Percentiles rank a stretch among this genome's conserved stretches.
Evolutionary conservation across 2,888 invertebrate genomes (phyloP).

Genomic region (Eugnorisma glareosa): DNA sequence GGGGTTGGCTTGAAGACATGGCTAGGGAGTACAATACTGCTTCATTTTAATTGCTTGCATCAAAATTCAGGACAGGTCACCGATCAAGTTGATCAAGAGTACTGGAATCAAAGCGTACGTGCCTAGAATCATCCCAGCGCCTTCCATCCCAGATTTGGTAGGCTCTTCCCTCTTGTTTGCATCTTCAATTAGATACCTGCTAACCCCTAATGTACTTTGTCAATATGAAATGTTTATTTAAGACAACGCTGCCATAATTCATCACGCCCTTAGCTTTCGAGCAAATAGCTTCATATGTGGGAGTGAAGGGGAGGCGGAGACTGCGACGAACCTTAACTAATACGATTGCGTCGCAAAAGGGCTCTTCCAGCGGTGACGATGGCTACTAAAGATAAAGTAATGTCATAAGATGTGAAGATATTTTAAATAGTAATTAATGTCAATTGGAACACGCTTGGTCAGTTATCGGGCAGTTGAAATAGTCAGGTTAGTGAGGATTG

Average conservation of each 20-base stretch:
- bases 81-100: conserved; percentile 78
- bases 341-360: conserved; percentile 57
- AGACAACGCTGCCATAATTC: conserved; percentile 70
- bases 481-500: conserved; percentile 83
- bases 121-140: conserved; percentile 72
- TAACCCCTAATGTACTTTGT: conserved; percentile 53
- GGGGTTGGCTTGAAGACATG: neutral
- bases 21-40: conserved; percentile 3
- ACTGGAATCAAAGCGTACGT: conserved; percentile 84
- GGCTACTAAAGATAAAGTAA: conserved; percentile 45
- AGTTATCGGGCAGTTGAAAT: conserved; percentile 76
- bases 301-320: conserved; percentile 65
- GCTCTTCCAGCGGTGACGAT: conserved; percentile 25
- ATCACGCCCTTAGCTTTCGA: conserved; percentile 65
- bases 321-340: conserved; percentile 61
- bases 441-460: conserved; percentile 74
- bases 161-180: conserved; percentile 75
- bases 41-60: conserved; percentile 67
- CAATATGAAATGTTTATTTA: conserved; percentile 63
- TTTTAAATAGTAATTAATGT: conserved; percentile 72
- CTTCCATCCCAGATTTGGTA: conserved; percentile 70
- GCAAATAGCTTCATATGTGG: conserved; percentile 71
- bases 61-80: conserved; percentile 73
- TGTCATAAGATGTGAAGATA: conserved; percentile 61
- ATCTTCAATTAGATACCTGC: conserved; percentile 73